Conservation (phyloP, 2,888 invertebrate species). For the Toxonevra muliebris region DNA sequence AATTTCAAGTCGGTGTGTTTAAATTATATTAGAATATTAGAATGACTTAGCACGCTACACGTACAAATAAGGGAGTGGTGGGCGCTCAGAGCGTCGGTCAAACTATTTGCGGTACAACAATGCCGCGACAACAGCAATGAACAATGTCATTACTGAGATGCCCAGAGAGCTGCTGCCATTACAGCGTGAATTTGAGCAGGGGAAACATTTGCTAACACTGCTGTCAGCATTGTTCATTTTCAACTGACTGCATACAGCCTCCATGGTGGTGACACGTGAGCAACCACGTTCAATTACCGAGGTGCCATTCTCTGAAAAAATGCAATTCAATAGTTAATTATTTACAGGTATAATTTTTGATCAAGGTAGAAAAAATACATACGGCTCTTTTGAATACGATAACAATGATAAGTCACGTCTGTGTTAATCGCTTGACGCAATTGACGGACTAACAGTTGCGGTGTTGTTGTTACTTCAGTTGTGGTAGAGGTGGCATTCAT, state of each 20-base stretch:
- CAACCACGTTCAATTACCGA: conserved; percentile 53
- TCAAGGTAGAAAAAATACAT: conserved; percentile 35
- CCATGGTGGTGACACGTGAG: conserved; percentile 47
- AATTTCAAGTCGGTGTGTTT: conserved; percentile 13
- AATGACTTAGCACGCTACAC: no score
- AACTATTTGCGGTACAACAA: conserved; percentile 44
- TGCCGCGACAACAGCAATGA: conserved; percentile 49
- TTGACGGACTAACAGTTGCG: conserved; percentile 43
- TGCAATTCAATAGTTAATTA: no score
- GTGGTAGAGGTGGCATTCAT: conserved; percentile 7
- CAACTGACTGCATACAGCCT: conserved; percentile 50
- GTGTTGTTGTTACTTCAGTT: neutral
- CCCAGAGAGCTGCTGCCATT: conserved; percentile 53
- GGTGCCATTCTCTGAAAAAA: conserved; percentile 45
- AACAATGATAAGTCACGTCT: conserved; percentile 54
- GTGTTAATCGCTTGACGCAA: conserved; percentile 27
- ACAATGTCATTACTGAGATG: conserved; percentile 50
- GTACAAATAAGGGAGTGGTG: no score
- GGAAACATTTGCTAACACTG: conserved; percentile 46
- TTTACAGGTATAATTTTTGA: no score
- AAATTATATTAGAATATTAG: neutral
- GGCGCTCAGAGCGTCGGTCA: no score
- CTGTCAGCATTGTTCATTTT: conserved; percentile 26
- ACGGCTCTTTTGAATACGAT: conserved; percentile 49
- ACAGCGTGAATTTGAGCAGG: conserved; percentile 54